Evolutionary conservation across 2,113 vertebrate genomes (phyloP), one percentile per base, ranked within the genome.

Genomic region (Nettapus auritus): DNA sequence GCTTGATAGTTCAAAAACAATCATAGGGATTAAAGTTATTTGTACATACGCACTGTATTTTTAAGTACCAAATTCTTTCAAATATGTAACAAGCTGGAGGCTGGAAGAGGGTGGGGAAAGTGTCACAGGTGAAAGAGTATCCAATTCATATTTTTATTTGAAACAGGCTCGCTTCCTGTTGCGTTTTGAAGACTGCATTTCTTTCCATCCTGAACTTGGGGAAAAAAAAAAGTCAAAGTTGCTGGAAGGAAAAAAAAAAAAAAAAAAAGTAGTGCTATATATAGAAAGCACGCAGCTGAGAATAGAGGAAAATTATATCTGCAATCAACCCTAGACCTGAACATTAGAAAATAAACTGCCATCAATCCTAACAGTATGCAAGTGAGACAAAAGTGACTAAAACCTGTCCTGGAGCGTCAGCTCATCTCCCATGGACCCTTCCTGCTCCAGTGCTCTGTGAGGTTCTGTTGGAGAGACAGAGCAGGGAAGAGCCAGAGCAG

Each of bases 281-380:
- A 71, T 88, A 91, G 68, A 86, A 94, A 89, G 18, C 66, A 74
- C 42, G 44, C 55, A 93, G 69, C 86, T 89, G 73, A 96, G 82
- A 93, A 84, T 21, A 77, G 55, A 81, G 64, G 33, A 81, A 79
- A 96, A 76, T 63, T 73, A 69, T 80, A 74, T 60, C 60, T 91
- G 78, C 55, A 73, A 80, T 80, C 86, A 87, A 40, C n/a, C 40
- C 46, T 60, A 86, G 73, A 76, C 78, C 55, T 91, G 55, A 71
- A 83, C 12, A n/a, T n/a, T 10, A 80, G 57, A 76, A 40, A 59
- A 86, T 26, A 71, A 83, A 86, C 38, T 71, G 26, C 53, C 42
- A 68, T 80, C 31, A 80, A 36, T 71, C 57, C 71, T 86, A 70
- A 53, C 40, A 36, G 40, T 31, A 29, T 50, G 13, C 28, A 53